Evolutionary conservation across 2,113 vertebrate species (phyloP), one percentile per base, ranked within the genome.

Genomic region (Chaenocephalus aceratus): DNA sequence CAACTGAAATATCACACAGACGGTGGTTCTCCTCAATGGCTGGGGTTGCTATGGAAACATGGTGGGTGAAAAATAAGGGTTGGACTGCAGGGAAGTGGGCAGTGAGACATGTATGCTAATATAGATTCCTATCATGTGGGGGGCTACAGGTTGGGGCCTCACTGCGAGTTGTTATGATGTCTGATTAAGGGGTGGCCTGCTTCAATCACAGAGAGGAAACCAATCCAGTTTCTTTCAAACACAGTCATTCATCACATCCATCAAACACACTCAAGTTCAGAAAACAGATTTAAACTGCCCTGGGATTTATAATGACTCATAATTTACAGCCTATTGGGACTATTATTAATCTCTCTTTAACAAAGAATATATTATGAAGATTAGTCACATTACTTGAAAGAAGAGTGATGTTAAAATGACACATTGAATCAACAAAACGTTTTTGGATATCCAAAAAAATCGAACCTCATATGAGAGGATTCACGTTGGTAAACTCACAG

Each of bases 11-110:
- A 84, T 80, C 84, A 86, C 85, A 86, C 87, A 83, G 75, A 86
- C 72, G 73, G 88, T 77, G 86, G 88, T 77, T 90, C 81, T 91
- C 80, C 63, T 93, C 82, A 83, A 91, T 89, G 84, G 87, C 84
- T 88, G 90, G 52, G 72, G 94, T 95, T 95, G 88, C 93, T 91
- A 95, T 94, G 91, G 95, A 94, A 95, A 95, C 94, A 87, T 89
- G 75, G 68, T 80, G 72, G 85, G 66, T 88, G 82, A 85, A 72
- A 87, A 82, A 84, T 69, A 56, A 72, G 81, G 77, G 85, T 77
- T 77, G 81, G 77, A 87, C 87, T 91, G 88, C 75, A 82, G 86
- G 67, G 45, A 82, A 83, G 85, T 84, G 87, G 89, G 90, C 88
- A 89, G 87, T 49, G 72, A 89, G 70, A 87, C 74, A 77, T 58